Base-by-base conservation (phyloP, 2,113 vertebrate species). In the Cettia cetti region DNA sequence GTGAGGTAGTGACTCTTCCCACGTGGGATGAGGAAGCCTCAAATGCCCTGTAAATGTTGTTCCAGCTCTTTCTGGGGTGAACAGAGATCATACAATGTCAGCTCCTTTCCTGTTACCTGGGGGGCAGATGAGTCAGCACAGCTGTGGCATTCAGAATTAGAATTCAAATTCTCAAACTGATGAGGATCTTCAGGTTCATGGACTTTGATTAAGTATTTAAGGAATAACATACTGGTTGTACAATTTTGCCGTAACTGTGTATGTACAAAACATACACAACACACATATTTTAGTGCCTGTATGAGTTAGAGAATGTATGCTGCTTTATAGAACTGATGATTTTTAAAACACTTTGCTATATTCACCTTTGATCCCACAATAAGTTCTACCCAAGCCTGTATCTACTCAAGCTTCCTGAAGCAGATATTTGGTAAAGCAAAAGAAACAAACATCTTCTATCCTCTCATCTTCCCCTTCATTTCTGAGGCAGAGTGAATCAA, bases 21-120 rank as follows among this genome's bases (percentile, higher is more conserved):
- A 52, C 0, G 0, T 30, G 54, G 40, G 42, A 42, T 4, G 1
- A 53, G 40, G 72, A 81, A 86, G 13, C 19, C n/a, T 69, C 30
- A 53, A 80, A 57, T 6, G 15, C 37, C 3, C 0, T 10, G 1
- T 31, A 52, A 52, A 6, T 2, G 2, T 35, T 40, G 4, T 82
- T 71, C 56, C 44, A 82, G 47, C 60, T 50, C 22, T 78, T 74
- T n/a, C 31, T 21, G 13, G 13, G 16, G 2, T 2, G 1, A 72
- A 10, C 37, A 22, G 37, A 37, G n/a, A 11, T 42, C 20, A 11
- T n/a, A 8, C 30, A n/a, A 18, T 15, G 7, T 44, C 6, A 1
- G 11, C 6, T 59, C 23, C 42, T 78, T 89, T 74, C 40, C 22
- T 84, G 47, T 75, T 54, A 5, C 35, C 50, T 66, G 2, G 0